These are phyloP conservation scores for Eulemur mongoz DNA, from an alignment of 2,797 vertebrate species.

Conservation along the genomic window DNA sequence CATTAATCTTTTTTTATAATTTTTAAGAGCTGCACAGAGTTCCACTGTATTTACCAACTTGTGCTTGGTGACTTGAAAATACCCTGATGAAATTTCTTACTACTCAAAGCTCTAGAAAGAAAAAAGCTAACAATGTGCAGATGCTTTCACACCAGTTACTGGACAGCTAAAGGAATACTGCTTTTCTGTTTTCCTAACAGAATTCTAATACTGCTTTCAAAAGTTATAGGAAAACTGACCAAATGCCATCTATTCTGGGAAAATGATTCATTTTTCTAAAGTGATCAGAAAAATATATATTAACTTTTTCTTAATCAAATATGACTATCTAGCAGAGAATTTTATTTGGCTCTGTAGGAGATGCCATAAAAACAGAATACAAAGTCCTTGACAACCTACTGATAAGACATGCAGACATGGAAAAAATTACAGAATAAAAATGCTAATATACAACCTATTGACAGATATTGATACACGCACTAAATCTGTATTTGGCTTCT, in stretches of 20 bases:
- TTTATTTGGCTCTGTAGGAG: background rate
- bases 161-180: background rate
- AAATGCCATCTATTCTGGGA: background rate
- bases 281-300: background rate
- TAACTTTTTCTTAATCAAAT: background rate
- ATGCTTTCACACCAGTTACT: background rate
- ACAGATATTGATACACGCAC: background rate
- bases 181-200: background rate
- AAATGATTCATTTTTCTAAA: slow-evolving; percentile 28
- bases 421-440: slow-evolving; percentile 36
- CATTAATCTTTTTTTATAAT: background rate
- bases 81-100: background rate
- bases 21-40: background rate
- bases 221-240: background rate
- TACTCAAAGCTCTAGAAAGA: background rate
- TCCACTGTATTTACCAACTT: slow-evolving; percentile 5
- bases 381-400: background rate
- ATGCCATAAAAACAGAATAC: background rate
- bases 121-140: background rate
- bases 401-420: background rate
- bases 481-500: background rate
- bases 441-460: background rate
- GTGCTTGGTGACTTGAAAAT: background rate
- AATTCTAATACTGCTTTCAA: slow-evolving; percentile 8
- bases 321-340: background rate